A percentile compares a stretch with the other conserved stretches of the same genome.
Conservation (phyloP, 1,140 invertebrate species). For the Ladona fulva region DNA sequence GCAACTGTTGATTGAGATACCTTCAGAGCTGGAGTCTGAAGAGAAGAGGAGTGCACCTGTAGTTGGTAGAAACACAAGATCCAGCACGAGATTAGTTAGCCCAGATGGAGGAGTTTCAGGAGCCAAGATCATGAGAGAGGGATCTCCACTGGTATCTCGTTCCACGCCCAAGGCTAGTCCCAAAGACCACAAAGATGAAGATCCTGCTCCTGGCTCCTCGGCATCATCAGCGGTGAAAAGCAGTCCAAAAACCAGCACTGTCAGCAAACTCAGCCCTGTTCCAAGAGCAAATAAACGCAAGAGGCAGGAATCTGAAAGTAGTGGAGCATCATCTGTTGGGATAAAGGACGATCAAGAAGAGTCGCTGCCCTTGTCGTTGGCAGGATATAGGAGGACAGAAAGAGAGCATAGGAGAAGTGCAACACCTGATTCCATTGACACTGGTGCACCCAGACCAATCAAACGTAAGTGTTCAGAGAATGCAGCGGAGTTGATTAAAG, state of each 20-base stretch:
- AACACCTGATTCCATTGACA: slow-evolving; percentile 20
- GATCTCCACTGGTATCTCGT: neutral
- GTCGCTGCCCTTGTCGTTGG: neutral
- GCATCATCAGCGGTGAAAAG: neutral
- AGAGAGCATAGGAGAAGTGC: slow-evolving; percentile 17
- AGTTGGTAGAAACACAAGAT: slow-evolving; percentile 28
- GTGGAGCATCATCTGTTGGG: slow-evolving; percentile 30
- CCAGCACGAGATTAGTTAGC: slow-evolving; percentile 22
- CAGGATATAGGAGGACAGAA: neutral
- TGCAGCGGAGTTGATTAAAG: slow-evolving; percentile 55
- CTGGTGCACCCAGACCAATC: slow-evolving; percentile 33
- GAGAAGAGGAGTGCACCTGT: slow-evolving; percentile 19
- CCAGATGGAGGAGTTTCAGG: slow-evolving; percentile 18
- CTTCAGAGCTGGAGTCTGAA: slow-evolving; percentile 39
- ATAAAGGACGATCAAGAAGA: slow-evolving; percentile 26
- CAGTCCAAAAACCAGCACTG: slow-evolving; percentile 25
- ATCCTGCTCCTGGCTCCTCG: neutral
- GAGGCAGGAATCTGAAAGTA: slow-evolving; percentile 66
- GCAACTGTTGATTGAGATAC: slow-evolving; percentile 68
- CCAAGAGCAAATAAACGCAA: slow-evolving; percentile 50
- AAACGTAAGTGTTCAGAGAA: slow-evolving; percentile 59
- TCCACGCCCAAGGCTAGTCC: slow-evolving; percentile 13
- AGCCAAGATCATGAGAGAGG: neutral
- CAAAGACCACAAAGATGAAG: neutral
- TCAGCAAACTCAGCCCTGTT: slow-evolving; percentile 36